phyloP scores from a whole-genome alignment of 2,888 invertebrate genomes.

The Gastracanthus pulcherrimus region DNA sequence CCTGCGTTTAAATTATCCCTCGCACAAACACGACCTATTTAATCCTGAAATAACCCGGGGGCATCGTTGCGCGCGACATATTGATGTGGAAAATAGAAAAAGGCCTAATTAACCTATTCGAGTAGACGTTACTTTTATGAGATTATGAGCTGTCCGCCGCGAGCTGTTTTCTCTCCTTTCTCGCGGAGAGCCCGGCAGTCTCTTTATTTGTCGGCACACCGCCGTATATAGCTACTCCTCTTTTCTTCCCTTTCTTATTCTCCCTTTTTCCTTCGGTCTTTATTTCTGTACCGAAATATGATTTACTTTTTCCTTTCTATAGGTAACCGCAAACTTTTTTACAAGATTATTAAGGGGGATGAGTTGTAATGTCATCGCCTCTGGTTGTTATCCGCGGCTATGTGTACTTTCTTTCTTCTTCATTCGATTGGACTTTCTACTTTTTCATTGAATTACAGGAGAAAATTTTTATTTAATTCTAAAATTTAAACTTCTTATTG shows the following conservation, averaged over 20 bases:
- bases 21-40: neutral
- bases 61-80: neutral
- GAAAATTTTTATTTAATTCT: too few relatives aligned
- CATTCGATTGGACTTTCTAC: neutral
- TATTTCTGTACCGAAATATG: neutral
- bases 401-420: neutral
- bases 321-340: constrained; percentile 21
- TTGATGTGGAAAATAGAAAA: constrained; percentile 29
- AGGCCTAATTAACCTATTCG: constrained; percentile 36
- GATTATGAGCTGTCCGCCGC: constrained; percentile 30
- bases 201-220: constrained; percentile 28
- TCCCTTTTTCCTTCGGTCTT: neutral
- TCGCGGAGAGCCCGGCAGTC: neutral
- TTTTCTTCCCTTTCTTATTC: neutral
- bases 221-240: neutral
- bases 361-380: neutral
- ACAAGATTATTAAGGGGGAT: constrained; percentile 24
- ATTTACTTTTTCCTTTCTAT: constrained; percentile 8
- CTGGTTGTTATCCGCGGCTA: neutral
- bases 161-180: constrained; percentile 28
- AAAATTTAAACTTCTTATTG: too few relatives aligned
- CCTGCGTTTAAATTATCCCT: too few relatives aligned
- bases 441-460: too few relatives aligned
- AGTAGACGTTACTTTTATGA: constrained; percentile 37
- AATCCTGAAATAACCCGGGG: constrained; percentile 28